Conservation (phyloP, 2,888 invertebrate species). For the Cryptocheilus praepositus region DNA sequence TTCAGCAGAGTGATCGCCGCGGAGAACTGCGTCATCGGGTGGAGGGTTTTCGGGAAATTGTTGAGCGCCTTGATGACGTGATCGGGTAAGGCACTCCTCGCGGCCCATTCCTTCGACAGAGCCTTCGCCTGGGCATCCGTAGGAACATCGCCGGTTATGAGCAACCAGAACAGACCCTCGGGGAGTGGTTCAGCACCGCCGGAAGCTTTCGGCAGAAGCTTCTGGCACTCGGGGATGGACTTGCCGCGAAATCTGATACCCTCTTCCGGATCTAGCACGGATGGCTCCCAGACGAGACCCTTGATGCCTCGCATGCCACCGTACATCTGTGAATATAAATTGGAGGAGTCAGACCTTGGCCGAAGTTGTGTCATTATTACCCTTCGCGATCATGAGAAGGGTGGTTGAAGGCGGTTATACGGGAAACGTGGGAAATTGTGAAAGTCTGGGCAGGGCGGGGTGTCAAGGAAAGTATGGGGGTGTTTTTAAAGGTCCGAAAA, state of each 20-base stretch:
- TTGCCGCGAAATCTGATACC: conserved; percentile 96
- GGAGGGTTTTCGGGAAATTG: conserved; percentile 91
- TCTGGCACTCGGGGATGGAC: conserved; percentile 94
- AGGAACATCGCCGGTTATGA: conserved; percentile 92
- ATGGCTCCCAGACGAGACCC: conserved; percentile 95
- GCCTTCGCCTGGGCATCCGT: conserved; percentile 83
- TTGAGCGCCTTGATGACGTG: conserved; percentile 96
- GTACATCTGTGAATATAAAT: conserved; percentile 80
- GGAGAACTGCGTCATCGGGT: conserved; percentile 96
- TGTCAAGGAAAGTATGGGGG: too few relatives aligned
- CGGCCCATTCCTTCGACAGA: conserved; percentile 80
- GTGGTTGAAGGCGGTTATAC: too few relatives aligned
- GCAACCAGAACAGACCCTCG: conserved; percentile 95
- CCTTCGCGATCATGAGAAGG: too few relatives aligned
- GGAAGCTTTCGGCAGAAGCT: conserved; percentile 87
- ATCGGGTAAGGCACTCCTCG: conserved; percentile 83
- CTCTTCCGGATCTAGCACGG: conserved; percentile 95
- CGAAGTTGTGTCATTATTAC: neutral
- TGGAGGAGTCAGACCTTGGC: neutral
- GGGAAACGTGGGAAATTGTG: too few relatives aligned
- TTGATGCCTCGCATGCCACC: conserved; percentile 98
- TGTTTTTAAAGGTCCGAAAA: too few relatives aligned
- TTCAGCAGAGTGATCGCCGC: conserved; percentile 94
- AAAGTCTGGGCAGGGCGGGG: too few relatives aligned
- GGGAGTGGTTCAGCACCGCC: conserved; percentile 91